Evolutionary conservation across 2,113 vertebrate genomes (phyloP), one percentile per base, ranked within the genome.

Genomic region (Marcusenius ussheri): DNA sequence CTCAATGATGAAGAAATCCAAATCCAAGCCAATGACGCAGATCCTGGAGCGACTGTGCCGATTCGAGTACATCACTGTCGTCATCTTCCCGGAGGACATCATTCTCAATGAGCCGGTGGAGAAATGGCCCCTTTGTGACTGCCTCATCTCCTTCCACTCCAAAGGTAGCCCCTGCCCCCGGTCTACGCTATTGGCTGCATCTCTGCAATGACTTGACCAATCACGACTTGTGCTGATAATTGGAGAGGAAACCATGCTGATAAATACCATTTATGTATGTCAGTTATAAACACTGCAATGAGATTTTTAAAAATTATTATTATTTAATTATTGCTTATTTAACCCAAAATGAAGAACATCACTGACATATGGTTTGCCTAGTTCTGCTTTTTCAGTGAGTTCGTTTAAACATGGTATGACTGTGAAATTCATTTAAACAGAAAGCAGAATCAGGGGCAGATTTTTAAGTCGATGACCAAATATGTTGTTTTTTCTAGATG

Each of bases 1-100:
- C 93, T 98, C 98, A 93, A 99, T 99, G 98, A 99, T 98, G 95
- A 99, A 99, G 94, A 99, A 99, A 94, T 99, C 98, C 89, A 99
- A 99, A 94, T 99, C 98, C 24, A 99, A 99, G 94, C 98, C 98
- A 56, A 99, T 99, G 98, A 99, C 98, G 50, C 98, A 99, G 94
- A 99, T 99, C 93, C 95, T 99, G 93, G 98, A 99, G 93, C 96
- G 98, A 90, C 97, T 99, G 90, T 99, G 98, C 96, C 97, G 96
- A 93, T 99, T 99, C 51, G 98, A 99, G 92, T 99, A 97, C 93
- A 97, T 99, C 94, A 98, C 97, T 0, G 98, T 99, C 91, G 97
- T 99, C 93, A 99, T 99, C 92, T 98, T 99, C 95, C 97, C 98
- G 5, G 98, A 99, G 92, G 98, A 99, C 1, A 96, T 96, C 92